These are phyloP conservation scores for Enteromius argenteus DNA, from an alignment of 2,797 vertebrate species.

Conservation along the genomic window DNA sequence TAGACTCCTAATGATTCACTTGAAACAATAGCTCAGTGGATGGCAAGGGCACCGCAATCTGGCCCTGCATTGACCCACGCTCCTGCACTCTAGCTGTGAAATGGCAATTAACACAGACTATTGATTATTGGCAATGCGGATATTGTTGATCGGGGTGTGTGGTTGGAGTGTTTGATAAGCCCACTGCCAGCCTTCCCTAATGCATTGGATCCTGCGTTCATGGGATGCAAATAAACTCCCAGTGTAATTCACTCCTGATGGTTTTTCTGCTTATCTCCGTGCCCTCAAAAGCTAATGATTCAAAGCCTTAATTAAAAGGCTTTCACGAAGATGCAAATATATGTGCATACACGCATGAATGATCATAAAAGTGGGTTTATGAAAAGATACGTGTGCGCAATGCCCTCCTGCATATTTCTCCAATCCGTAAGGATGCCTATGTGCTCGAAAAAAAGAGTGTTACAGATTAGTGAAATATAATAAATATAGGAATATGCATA, in stretches of 20 bases:
- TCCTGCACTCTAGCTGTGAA: constrained; percentile 39
- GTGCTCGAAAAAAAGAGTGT: neutral
- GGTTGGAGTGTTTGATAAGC: constrained; percentile 65
- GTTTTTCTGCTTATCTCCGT: constrained; percentile 69
- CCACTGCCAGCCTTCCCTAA: constrained; percentile 6
- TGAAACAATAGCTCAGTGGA: constrained; percentile 51
- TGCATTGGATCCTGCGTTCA: constrained; percentile 42
- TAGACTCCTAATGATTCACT: constrained; percentile 52
- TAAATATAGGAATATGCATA: neutral
- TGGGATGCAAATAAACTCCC: constrained; percentile 62
- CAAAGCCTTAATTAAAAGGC: constrained; percentile 75
- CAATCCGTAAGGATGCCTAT: neutral
- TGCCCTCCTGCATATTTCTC: neutral
- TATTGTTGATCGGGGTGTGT: constrained; percentile 47
- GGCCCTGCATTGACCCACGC: constrained; percentile 40
- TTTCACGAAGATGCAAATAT: constrained; percentile 82
- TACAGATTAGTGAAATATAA: neutral
- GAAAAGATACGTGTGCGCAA: constrained; percentile 62
- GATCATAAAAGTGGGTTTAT: constrained; percentile 69
- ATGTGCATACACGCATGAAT: constrained; percentile 77
- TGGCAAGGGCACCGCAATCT: constrained; percentile 28
- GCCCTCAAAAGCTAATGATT: constrained; percentile 70
- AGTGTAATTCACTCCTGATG: constrained; percentile 61
- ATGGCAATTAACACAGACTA: constrained; percentile 57
- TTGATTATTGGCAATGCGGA: constrained; percentile 58